Percentiles rank a stretch among this genome's conserved stretches.
These are phyloP conservation scores for Ranitomeya imitator DNA, from an alignment of 2,113 vertebrate genomes.

Conservation along the genomic window DNA sequence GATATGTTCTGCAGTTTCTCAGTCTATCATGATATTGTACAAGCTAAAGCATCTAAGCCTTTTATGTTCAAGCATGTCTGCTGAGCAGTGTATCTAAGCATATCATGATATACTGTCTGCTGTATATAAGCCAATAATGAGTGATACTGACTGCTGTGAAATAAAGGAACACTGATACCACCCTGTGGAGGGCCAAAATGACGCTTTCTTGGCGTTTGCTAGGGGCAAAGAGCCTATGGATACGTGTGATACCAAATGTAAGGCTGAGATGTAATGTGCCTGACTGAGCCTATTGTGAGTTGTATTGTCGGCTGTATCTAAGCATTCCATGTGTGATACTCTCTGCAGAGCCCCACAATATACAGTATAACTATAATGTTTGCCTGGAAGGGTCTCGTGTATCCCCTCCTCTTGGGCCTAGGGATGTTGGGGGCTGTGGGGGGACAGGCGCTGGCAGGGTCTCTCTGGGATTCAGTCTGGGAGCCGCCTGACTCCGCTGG, in stretches of 20 bases:
- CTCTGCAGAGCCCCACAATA: not conserved
- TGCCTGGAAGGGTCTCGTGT: not conserved
- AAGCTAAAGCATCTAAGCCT: not conserved
- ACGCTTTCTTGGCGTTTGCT: too few species aligned
- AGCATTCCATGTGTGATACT: not conserved
- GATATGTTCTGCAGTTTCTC: not conserved
- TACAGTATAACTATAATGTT: not conserved
- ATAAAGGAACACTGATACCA: too few species aligned
- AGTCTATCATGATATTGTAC: not conserved
- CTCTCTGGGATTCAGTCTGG: constrained; percentile 53
- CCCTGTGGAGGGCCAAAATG: too few species aligned
- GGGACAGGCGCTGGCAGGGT: constrained; percentile 38
- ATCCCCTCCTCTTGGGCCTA: not conserved
- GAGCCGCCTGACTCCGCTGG: constrained; percentile 56
- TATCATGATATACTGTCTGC: not conserved
- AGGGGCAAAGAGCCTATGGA: too few species aligned
- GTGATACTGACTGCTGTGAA: too few species aligned
- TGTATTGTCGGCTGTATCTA: not conserved
- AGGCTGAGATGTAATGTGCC: too few species aligned
- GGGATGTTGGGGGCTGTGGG: not conserved
- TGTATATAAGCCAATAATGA: not conserved
- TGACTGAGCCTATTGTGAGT: not conserved
- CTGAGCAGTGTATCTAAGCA: not conserved
- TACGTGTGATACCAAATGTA: too few species aligned
- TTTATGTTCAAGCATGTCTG: not conserved